Percentiles rank a stretch among this genome's conserved stretches.
Evolutionary conservation across 2,113 vertebrate species (phyloP).

Genomic region (Ovis aries): DNA sequence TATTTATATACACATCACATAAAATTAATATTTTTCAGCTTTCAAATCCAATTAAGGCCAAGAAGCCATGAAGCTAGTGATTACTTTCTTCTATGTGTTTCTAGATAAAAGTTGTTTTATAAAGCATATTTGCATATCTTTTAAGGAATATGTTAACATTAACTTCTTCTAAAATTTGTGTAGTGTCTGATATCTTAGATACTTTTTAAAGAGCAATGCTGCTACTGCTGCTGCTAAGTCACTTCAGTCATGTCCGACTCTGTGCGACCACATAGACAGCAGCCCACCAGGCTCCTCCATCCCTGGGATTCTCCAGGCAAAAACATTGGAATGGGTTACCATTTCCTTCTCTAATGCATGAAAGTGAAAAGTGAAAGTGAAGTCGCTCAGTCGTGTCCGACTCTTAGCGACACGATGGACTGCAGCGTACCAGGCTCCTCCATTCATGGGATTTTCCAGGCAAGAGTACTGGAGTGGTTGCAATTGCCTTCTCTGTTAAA

Average conservation of each 20-base stretch:
- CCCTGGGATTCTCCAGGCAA: not conserved
- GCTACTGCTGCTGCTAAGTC: not conserved
- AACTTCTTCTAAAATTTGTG: slow-evolving; percentile 33
- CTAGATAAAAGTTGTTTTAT: not conserved
- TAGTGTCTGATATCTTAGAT: not conserved
- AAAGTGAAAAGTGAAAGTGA: not conserved
- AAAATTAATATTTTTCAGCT: slow-evolving; percentile 19
- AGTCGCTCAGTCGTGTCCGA: fast-evolving
- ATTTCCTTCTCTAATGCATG: not conserved
- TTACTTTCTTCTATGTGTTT: not conserved
- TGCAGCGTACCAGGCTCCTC: not conserved
- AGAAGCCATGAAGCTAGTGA: slow-evolving; percentile 24
- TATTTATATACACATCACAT: not conserved
- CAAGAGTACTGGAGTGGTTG: not conserved
- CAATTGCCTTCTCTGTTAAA: not conserved
- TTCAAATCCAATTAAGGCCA: slow-evolving; percentile 43
- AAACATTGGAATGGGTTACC: not conserved
- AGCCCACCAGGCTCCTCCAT: fast-evolving
- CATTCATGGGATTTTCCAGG: not conserved
- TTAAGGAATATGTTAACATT: slow-evolving; percentile 25
- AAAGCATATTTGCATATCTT: not conserved
- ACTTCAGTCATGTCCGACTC: not conserved
- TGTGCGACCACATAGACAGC: fast-evolving
- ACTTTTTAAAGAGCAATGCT: slow-evolving; percentile 12
- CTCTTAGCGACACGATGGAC: fast-evolving